A percentile compares a stretch with the other conserved stretches of the same genome.
phyloP scores from a whole-genome alignment of 2,797 vertebrate genomes.

The Bufotes viridis region DNA sequence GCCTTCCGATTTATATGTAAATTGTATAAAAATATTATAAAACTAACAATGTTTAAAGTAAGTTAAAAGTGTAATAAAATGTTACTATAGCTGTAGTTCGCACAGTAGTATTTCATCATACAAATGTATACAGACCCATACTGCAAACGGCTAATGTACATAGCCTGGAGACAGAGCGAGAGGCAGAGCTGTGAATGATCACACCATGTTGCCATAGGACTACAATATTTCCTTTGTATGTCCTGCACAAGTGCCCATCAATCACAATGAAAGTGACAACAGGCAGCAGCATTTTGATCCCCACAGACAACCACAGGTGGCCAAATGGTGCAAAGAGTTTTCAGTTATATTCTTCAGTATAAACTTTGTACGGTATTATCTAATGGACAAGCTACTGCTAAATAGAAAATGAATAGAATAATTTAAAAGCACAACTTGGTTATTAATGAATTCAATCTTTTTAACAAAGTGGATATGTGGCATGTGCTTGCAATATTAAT shows the following conservation, averaged over 20 bases:
- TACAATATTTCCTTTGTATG: conserved; percentile 90
- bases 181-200: conserved; percentile 81
- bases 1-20: too few relatives aligned
- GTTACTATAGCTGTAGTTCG: too few relatives aligned
- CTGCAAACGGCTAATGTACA: background rate
- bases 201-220: conserved; percentile 83
- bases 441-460: too few relatives aligned
- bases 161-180: background rate
- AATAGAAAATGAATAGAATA: too few relatives aligned
- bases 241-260: conserved; percentile 90
- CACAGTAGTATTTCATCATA: background rate
- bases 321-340: conserved; percentile 13
- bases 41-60: too few relatives aligned
- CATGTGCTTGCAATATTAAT: too few relatives aligned
- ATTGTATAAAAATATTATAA: too few relatives aligned
- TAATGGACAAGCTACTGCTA: background rate
- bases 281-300: conserved; percentile 80
- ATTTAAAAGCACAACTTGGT: too few relatives aligned
- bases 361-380: background rate
- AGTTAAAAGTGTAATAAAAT: too few relatives aligned
- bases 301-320: conserved; percentile 65
- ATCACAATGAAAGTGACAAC: conserved; percentile 95
- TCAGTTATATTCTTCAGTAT: background rate
- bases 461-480: too few relatives aligned
- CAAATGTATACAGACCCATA: conserved; percentile 1